phyloP scores from a whole-genome alignment of 2,888 invertebrate genomes.

The Calephelis perditalis region DNA sequence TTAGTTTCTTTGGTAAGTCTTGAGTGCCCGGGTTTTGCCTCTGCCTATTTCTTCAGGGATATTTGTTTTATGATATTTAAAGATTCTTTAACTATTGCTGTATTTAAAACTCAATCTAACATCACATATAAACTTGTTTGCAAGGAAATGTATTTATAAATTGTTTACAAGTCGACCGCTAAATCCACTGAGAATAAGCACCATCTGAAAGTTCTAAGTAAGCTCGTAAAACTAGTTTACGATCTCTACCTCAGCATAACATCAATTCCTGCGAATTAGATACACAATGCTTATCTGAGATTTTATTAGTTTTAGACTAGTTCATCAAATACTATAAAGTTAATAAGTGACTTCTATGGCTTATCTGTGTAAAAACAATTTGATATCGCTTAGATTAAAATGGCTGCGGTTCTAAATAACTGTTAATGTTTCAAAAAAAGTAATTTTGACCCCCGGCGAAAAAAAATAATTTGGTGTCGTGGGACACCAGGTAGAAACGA shows the following conservation, averaged over 20 bases:
- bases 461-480: too few relatives aligned
- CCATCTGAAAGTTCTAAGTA: neutral
- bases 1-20: neutral
- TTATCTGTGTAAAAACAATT: neutral
- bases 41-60: too few relatives aligned
- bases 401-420: too few relatives aligned
- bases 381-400: neutral
- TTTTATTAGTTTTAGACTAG: neutral
- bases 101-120: too few relatives aligned
- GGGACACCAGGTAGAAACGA: too few relatives aligned
- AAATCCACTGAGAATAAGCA: slow-evolving; percentile 4
- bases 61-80: too few relatives aligned
- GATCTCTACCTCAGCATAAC: neutral
- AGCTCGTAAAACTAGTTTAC: slow-evolving; percentile 1
- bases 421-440: too few relatives aligned
- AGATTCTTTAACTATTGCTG: too few relatives aligned
- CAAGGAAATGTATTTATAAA: neutral
- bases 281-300: neutral
- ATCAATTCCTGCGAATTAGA: neutral
- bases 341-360: neutral
- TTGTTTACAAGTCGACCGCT: slow-evolving; percentile 1
- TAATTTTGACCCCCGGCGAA: too few relatives aligned
- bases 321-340: neutral
- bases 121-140: neutral
- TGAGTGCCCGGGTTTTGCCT: too few relatives aligned